These are phyloP conservation scores for Stratiomys singularior DNA, from an alignment of 2,888 invertebrate genomes.

Conservation along the genomic window DNA sequence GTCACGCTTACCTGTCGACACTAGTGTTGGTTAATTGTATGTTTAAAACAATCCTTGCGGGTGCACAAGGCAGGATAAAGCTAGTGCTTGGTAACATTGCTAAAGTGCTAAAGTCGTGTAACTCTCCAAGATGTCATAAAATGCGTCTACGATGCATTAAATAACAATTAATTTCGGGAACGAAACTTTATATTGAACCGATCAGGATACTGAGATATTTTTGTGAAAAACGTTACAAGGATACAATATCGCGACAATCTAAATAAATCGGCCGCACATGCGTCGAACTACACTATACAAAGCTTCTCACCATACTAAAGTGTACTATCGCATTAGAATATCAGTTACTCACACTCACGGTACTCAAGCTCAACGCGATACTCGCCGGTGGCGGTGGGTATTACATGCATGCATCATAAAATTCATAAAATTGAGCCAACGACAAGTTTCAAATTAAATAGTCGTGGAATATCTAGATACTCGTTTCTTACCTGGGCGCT, in stretches of 20 bases:
- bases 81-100: too few relatives aligned
- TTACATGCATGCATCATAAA: conserved; percentile 23
- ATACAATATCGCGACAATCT: background rate
- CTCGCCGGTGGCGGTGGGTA: too few relatives aligned
- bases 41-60: too few relatives aligned
- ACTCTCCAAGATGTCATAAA: too few relatives aligned
- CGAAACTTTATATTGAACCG: too few relatives aligned
- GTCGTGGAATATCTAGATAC: background rate
- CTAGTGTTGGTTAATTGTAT: too few relatives aligned
- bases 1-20: too few relatives aligned
- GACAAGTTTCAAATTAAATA: conserved; percentile 37
- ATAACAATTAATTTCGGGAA: too few relatives aligned
- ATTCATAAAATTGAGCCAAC: conserved; percentile 25
- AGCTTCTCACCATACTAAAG: conserved; percentile 47
- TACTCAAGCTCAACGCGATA: conserved; percentile 14
- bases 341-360: conserved; percentile 31
- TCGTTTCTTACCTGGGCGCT: background rate
- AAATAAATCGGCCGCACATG: conserved; percentile 38
- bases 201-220: too few relatives aligned
- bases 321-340: conserved; percentile 42
- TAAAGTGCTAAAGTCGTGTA: too few relatives aligned
- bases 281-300: conserved; percentile 49
- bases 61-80: too few relatives aligned
- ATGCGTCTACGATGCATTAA: too few relatives aligned
- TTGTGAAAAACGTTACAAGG: background rate